phyloP scores from a whole-genome alignment of 2,888 invertebrate species.

The Biston betularia region DNA sequence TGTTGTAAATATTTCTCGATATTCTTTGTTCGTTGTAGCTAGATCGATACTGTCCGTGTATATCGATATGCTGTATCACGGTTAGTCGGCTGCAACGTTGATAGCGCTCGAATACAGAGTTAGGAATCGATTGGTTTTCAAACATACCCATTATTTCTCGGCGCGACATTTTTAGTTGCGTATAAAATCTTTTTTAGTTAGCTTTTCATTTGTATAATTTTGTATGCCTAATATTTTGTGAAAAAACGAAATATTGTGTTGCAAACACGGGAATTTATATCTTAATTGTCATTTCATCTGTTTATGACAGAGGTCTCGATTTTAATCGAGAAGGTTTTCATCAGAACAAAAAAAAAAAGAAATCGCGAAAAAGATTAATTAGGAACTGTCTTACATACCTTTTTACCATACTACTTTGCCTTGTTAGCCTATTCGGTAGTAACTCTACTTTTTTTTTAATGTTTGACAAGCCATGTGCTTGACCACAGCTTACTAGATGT shows the following conservation, averaged over 20 bases:
- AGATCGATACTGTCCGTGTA: slow-evolving; percentile 52
- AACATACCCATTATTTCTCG: slow-evolving; percentile 5
- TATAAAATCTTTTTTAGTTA: not conserved
- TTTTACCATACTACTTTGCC: too few species aligned
- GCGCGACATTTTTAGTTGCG: not conserved
- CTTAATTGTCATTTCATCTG: not conserved
- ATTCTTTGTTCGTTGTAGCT: slow-evolving; percentile 43
- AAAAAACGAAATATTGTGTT: not conserved
- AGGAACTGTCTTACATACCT: too few species aligned
- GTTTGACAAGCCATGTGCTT: too few species aligned
- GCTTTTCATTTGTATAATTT: not conserved
- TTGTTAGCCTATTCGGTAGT: too few species aligned
- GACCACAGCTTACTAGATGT: too few species aligned
- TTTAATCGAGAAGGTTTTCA: not conserved
- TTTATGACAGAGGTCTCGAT: not conserved
- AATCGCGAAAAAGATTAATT: too few species aligned
- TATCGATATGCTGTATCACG: slow-evolving; percentile 63
- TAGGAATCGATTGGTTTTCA: not conserved
- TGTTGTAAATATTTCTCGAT: not conserved
- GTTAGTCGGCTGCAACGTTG: slow-evolving; percentile 53
- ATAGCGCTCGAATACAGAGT: slow-evolving; percentile 46
- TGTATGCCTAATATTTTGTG: not conserved
- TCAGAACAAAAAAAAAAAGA: not conserved
- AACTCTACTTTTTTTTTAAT: too few species aligned
- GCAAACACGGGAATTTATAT: not conserved